These are phyloP conservation scores for Clunio marinus DNA, from an alignment of 2,888 invertebrate genomes.

Conservation along the genomic window DNA sequence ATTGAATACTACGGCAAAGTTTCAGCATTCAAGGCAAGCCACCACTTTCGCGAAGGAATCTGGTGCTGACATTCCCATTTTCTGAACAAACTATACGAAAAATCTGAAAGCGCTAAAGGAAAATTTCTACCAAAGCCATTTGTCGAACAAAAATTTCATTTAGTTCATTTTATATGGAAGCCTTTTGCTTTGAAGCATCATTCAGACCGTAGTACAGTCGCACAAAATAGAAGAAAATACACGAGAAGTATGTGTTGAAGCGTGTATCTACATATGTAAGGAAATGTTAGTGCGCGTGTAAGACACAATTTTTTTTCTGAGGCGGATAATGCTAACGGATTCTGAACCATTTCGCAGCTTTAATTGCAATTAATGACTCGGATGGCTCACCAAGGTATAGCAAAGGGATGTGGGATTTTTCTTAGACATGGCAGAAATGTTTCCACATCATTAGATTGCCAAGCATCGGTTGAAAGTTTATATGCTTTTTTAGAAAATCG, in stretches of 20 bases:
- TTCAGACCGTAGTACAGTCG: constrained; percentile 4
- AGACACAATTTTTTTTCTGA: neutral
- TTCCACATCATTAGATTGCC: neutral
- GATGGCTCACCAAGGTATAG: neutral
- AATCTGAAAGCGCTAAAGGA: constrained; percentile 30
- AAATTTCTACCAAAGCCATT: constrained; percentile 1
- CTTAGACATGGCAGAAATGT: neutral
- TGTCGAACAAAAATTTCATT: neutral
- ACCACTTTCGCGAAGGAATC: constrained; percentile 16
- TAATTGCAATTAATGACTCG: neutral
- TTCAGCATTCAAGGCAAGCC: neutral
- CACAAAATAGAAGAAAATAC: constrained; percentile 9
- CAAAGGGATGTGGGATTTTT: neutral
- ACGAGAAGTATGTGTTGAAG: neutral
- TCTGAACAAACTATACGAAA: constrained; percentile 30
- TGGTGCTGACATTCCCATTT: constrained; percentile 28
- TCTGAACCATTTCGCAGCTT: neutral
- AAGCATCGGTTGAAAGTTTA: neutral
- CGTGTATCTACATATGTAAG: neutral
- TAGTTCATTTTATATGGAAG: constrained; percentile 6
- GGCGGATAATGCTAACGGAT: constrained; percentile 20
- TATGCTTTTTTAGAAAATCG: constrained; percentile 23
- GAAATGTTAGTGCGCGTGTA: neutral
- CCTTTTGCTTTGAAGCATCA: constrained; percentile 5
- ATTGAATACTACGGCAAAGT: constrained; percentile 2